Base-by-base conservation (phyloP, 2,888 invertebrate genomes). In the Caenorhabditis panamensis region DNA sequence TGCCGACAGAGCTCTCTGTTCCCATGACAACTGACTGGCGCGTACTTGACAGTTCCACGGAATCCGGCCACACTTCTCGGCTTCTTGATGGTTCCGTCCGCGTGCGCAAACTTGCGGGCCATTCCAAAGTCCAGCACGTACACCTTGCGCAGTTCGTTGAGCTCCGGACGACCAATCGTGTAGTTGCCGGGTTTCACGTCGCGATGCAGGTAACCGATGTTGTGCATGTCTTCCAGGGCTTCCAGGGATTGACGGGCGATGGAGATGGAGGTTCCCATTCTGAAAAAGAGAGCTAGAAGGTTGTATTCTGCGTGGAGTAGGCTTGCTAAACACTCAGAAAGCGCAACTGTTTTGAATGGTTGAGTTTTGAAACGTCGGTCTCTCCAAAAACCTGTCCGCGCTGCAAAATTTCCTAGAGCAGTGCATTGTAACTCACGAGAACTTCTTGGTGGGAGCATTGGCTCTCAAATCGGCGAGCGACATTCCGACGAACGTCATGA, bases 81-180 rank as follows among this genome's bases (percentile, higher is more conserved):
- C 53, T 86, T 83, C 83, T 83, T 88, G 81, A 72, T 85, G 1
- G 80, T 83, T 9, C 88, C 88, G 44, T 87, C 87, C 20, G 85
- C 87, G 78, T 88, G 86, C 5, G 86, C 85, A 68, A 88, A 88
- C 68, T 87, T 88, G 1, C 88, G 78, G 16, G 84, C 84, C 88
- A 88, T 88, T 44, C 87, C 88, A 69, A 88, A 88, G 69, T 88
- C 88, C 53, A 88, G 87, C 26, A 88, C 88, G 76, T 88, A 88
- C 6, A 88, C 84, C 69, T 88, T 88, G 31, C 88, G 86, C 24
- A 85, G 58, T 53, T 88, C 88, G 54, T 82, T 71, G 22, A 88
- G 66, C 49, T 88, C 88, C 13, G 86, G 79, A 16, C 88, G 71
- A 9, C 88, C 88, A 49, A 88, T 86, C 13, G 87, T 86, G 77